A percentile compares a stretch with the other conserved stretches of the same genome.
Conservation (phyloP, 23 tunicate species). For the Halocynthia aurantium region DNA sequence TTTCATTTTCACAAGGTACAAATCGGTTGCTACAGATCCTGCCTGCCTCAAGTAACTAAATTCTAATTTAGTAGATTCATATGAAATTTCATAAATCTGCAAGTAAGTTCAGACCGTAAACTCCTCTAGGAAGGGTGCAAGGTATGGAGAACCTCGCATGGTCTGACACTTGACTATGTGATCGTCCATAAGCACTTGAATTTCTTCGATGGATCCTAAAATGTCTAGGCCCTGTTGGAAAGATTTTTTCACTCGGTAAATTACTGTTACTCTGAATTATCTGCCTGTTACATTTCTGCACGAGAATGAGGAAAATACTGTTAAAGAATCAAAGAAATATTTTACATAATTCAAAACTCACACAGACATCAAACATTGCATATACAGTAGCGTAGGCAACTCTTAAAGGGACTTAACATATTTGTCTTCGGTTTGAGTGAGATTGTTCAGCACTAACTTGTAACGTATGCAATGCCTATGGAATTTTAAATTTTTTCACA, state of each 20-base stretch:
- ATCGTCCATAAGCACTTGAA: conserved; percentile 82
- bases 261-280: background rate
- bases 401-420: no score
- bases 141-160: conserved; percentile 85
- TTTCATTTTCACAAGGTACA: no score
- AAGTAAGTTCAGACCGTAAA: conserved; percentile 50
- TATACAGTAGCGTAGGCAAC: no score
- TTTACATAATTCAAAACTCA: no score
- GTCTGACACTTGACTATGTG: conserved; percentile 88
- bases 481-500: no score
- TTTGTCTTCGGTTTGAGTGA: no score
- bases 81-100: background rate
- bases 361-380: no score
- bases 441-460: no score
- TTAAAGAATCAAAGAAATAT: no score
- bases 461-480: no score
- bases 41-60: background rate
- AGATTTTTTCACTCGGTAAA: background rate
- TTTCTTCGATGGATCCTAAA: conserved; percentile 65
- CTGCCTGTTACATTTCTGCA: no score
- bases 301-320: no score
- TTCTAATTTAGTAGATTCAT: background rate
- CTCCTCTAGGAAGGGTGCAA: conserved; percentile 63
- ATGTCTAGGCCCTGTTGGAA: conserved; percentile 42
- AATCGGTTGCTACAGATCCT: background rate